Conservation (phyloP, 2,113 vertebrate genomes). For the Rousettus leschenaultii region DNA sequence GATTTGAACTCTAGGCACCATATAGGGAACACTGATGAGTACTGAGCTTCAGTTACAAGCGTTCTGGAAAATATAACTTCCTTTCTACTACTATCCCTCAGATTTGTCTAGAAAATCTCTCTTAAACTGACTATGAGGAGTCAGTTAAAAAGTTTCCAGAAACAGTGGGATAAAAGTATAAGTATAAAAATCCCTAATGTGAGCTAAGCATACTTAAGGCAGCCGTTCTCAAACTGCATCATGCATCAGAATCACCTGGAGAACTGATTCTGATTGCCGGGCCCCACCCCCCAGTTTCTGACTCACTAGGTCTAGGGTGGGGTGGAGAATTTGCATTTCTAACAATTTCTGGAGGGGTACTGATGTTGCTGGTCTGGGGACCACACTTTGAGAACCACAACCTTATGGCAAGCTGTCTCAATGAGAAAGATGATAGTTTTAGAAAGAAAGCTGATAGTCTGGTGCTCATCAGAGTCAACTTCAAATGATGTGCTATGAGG, state of each 20-base stretch:
- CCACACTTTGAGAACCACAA: not conserved
- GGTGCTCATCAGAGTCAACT: not conserved
- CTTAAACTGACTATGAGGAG: not conserved
- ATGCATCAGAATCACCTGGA: not conserved
- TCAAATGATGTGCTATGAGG: not conserved
- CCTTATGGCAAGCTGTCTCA: not conserved
- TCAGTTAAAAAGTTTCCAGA: not conserved
- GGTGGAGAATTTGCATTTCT: not conserved
- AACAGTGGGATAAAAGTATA: not conserved
- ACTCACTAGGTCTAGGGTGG: not conserved
- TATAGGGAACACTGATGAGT: not conserved
- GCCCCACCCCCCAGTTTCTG: not conserved
- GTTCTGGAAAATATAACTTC: not conserved
- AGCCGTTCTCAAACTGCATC: not conserved
- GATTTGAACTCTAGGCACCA: not conserved
- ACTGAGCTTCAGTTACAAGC: not conserved
- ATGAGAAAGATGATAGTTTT: not conserved
- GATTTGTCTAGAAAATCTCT: not conserved
- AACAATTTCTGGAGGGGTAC: not conserved
- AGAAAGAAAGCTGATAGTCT: not conserved
- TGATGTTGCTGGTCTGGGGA: not conserved
- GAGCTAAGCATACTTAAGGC: not conserved
- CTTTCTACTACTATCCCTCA: not conserved
- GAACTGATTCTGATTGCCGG: not conserved
- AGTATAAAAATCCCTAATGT: not conserved